Conservation (phyloP, 2,888 invertebrate species). For the Sylvicola fuscatus region DNA sequence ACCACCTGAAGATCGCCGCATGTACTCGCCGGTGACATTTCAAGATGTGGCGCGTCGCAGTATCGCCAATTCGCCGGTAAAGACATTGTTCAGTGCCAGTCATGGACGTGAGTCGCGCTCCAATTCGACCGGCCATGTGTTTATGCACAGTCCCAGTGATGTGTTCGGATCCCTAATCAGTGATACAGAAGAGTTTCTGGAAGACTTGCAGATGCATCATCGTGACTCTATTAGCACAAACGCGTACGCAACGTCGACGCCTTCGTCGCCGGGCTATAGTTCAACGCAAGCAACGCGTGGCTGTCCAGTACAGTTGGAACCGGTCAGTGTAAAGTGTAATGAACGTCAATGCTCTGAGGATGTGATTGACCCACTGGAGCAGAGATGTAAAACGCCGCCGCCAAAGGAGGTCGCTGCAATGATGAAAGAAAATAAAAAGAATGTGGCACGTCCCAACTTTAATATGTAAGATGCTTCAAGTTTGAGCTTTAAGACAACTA, state of each 20-base stretch:
- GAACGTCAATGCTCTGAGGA: background rate
- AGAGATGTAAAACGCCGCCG: too few relatives aligned
- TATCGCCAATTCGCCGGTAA: constrained; percentile 53
- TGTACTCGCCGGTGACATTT: constrained; percentile 70
- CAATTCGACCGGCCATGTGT: constrained; percentile 41
- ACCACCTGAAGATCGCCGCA: constrained; percentile 28
- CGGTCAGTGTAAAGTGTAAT: constrained; percentile 19
- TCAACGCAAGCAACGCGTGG: constrained; percentile 35
- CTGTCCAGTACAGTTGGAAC: constrained; percentile 27
- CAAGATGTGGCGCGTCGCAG: constrained; percentile 64
- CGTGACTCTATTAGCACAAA: constrained; percentile 15
- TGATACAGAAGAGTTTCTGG: constrained; percentile 33
- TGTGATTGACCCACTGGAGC: background rate
- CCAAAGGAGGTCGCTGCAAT: too few relatives aligned
- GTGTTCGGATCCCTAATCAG: constrained; percentile 34
- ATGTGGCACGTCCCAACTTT: too few relatives aligned
- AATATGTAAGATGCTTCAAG: too few relatives aligned
- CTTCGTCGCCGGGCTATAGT: constrained; percentile 26
- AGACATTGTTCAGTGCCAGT: constrained; percentile 20
- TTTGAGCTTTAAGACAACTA: too few relatives aligned
- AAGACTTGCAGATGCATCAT: constrained; percentile 21
- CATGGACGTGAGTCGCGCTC: constrained; percentile 37
- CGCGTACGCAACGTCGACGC: constrained; percentile 7
- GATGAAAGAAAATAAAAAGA: too few relatives aligned
- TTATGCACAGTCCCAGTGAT: constrained; percentile 33